phyloP scores from a whole-genome alignment of 2,888 invertebrate species.

The Chloroclystis v-ata region DNA sequence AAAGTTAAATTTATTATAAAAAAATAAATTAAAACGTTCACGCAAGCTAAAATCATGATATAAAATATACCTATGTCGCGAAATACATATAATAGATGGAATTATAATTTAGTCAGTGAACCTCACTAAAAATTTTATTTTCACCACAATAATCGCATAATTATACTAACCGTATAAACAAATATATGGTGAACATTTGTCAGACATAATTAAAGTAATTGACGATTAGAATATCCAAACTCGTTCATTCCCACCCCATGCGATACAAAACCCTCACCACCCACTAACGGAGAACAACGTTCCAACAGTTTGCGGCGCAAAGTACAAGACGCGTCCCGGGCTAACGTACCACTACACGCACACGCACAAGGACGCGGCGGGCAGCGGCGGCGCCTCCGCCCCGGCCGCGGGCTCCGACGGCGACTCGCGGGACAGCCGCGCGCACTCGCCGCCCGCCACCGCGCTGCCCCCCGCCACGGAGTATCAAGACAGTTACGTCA shows the following conservation, averaged over 20 bases:
- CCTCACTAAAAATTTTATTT: no score
- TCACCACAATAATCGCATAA: no score
- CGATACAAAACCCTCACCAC: not conserved
- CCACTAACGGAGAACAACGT: conserved; percentile 4
- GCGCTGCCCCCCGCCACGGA: conserved; percentile 60
- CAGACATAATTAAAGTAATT: not conserved
- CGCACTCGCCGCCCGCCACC: conserved; percentile 78
- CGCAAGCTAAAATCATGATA: no score
- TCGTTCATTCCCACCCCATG: conserved; percentile 10
- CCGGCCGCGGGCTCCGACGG: conserved; percentile 50
- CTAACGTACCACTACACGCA: conserved; percentile 97
- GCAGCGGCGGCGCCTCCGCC: conserved; percentile 39
- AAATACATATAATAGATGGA: no score
- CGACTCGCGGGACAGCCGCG: conserved; percentile 72
- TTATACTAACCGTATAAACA: no score
- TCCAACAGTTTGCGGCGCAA: conserved; percentile 91
- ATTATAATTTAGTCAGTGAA: no score
- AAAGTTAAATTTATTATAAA: no score
- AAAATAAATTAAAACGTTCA: no score
- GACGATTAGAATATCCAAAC: not conserved
- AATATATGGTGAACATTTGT: no score
- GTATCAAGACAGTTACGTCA: conserved; percentile 83
- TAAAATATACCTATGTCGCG: no score
- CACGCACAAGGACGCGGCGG: conserved; percentile 84
- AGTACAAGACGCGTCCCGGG: conserved; percentile 97